phyloP scores from a whole-genome alignment of 1,140 invertebrate species.

The Zaprionus vittiger region DNA sequence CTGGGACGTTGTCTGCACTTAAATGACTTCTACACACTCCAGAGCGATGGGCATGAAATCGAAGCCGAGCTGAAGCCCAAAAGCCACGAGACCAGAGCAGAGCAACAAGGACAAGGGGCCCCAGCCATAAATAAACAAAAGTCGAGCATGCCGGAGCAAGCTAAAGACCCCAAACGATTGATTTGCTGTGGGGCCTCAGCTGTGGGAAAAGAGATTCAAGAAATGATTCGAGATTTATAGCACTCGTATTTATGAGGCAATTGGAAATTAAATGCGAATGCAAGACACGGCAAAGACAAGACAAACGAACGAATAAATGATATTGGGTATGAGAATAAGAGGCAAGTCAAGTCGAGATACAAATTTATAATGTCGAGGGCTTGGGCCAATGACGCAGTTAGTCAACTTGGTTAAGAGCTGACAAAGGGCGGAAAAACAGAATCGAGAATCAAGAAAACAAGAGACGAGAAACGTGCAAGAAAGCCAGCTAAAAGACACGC shows the following conservation, averaged over 20 bases:
- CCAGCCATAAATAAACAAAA: constrained; percentile 44
- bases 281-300: constrained; percentile 21
- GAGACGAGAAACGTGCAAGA: constrained; percentile 20
- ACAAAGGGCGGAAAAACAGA: constrained; percentile 29
- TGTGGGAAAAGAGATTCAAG: constrained; percentile 37
- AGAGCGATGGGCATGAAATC: constrained; percentile 35
- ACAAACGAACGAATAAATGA: constrained; percentile 24
- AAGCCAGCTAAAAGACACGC: constrained; percentile 26
- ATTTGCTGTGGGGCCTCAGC: constrained; percentile 42
- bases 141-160: constrained; percentile 32
- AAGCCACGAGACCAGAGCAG: background rate
- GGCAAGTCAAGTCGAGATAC: background rate
- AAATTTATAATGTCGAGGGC: constrained; percentile 11
- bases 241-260: constrained; percentile 37
- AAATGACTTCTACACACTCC: constrained; percentile 63
- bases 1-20: constrained; percentile 68
- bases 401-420: constrained; percentile 33
- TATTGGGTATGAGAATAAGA: background rate
- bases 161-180: constrained; percentile 40
- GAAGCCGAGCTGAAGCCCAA: constrained; percentile 18
- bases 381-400: background rate
- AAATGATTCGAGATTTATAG: constrained; percentile 43
- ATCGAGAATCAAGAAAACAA: background rate
- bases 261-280: constrained; percentile 56
- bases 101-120: constrained; percentile 17